These are phyloP conservation scores for Rhea americana DNA, from an alignment of 2,113 vertebrate genomes.

Conservation along the genomic window DNA sequence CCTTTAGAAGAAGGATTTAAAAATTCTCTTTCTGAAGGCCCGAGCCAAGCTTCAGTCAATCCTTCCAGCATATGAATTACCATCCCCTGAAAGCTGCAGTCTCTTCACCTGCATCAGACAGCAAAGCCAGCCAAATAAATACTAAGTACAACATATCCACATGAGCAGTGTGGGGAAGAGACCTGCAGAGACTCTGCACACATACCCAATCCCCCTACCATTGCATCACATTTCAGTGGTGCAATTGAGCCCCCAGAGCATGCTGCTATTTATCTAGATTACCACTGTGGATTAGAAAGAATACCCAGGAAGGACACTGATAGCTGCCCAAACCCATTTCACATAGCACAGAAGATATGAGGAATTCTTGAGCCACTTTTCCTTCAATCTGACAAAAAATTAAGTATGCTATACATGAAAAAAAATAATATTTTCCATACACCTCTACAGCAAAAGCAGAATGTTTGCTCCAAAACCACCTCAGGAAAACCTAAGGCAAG, in stretches of 20 bases:
- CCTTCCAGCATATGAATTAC: not conserved
- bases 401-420: not conserved
- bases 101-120: not conserved
- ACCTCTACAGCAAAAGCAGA: not conserved
- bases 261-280: not conserved
- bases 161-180: not conserved
- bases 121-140: not conserved
- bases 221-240: rapidly evolving
- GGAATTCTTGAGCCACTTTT: not conserved
- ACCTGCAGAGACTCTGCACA: not conserved
- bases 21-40: not conserved
- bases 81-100: not conserved
- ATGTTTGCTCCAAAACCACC: not conserved
- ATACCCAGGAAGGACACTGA: not conserved
- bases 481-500: not conserved
- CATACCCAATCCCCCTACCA: rapidly evolving
- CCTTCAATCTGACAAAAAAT: not conserved
- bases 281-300: not conserved
- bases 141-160: rapidly evolving
- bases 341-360: not conserved
- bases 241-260: rapidly evolving
- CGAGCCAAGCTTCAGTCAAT: not conserved
- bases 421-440: not conserved
- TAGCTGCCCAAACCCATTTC: not conserved
- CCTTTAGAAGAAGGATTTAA: not conserved